phyloP scores from a whole-genome alignment of 2,113 vertebrate species.

The Burhinus bistriatus region DNA sequence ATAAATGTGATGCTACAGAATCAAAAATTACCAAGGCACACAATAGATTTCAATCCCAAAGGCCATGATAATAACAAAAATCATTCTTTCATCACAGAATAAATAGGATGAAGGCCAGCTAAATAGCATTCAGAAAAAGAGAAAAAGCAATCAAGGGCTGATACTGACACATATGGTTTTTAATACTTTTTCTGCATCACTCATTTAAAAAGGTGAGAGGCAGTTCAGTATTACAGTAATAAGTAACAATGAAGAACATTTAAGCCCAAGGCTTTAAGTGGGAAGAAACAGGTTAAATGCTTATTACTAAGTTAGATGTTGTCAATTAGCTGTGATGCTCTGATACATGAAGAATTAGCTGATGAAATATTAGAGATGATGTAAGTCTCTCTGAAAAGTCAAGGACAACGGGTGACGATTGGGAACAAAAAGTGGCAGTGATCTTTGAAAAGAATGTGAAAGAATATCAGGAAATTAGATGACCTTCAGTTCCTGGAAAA shows the following conservation, averaged over 20 bases:
- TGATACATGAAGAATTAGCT: not conserved
- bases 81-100: not conserved
- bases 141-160: not conserved
- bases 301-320: not conserved
- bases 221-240: not conserved
- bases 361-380: not conserved
- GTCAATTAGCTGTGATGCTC: not conserved
- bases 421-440: not conserved
- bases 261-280: not conserved
- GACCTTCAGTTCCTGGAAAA: not conserved
- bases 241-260: not conserved
- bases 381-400: not conserved
- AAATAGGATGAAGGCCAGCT: not conserved
- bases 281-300: not conserved
- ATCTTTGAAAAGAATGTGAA: not conserved
- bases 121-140: not conserved
- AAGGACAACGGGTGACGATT: not conserved
- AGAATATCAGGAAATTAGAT: not conserved
- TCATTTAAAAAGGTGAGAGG: not conserved
- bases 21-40: not conserved
- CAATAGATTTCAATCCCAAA: not conserved
- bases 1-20: not conserved
- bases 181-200: not conserved
- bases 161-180: accelerated
- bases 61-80: not conserved